Base-by-base conservation (phyloP, 2,888 invertebrate species). In the Cantharis lateralis region DNA sequence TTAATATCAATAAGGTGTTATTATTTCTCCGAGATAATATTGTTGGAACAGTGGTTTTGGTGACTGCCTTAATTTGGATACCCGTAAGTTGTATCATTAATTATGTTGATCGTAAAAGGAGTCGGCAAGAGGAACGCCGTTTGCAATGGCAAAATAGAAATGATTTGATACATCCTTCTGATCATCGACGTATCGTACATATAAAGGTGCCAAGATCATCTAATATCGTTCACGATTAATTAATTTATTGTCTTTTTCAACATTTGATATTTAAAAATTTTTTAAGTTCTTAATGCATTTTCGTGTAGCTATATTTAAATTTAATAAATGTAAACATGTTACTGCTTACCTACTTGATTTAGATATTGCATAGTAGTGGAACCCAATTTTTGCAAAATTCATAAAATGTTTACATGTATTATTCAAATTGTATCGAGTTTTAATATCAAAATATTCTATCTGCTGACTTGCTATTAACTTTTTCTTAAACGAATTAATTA, bases 11-110 rank as follows among this genome's bases (percentile, higher is more conserved):
- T 87, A 96, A 96, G 86, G 96, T 97, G 82, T 90, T 97, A 83
- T 91, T 95, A 71, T 97, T 97, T 87, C 90, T 98, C 71, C 93
- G 95, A 76, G 97, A 97, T 89, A 98, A 98, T 87, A 96, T 98
- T 79, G 98, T 98, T 32, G 97, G 98, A 76, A 95, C 97, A 4
- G 96, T 98, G 18, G 95, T 98, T 71, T 90, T 98, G 62, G 92
- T 96, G 80, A 96, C 97, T 11, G 94, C 97, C n/a, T 90, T 98
- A 74, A 90, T 98, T 74, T 99, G 98, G 98, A 95, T 98, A 82
- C 98, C 98, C 1, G 95, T 95, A 4, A 96, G 96, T 86, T 97
- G 97, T 86, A 92, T 96, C 61, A 94, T 95, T 77, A 93, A 93
- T 83, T 96, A 95, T 87, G 93, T 96, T 74, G 97, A 96, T 86